Evolutionary conservation across 2,888 invertebrate species (phyloP).

Genomic region (Ichneumoninae sp.): DNA sequence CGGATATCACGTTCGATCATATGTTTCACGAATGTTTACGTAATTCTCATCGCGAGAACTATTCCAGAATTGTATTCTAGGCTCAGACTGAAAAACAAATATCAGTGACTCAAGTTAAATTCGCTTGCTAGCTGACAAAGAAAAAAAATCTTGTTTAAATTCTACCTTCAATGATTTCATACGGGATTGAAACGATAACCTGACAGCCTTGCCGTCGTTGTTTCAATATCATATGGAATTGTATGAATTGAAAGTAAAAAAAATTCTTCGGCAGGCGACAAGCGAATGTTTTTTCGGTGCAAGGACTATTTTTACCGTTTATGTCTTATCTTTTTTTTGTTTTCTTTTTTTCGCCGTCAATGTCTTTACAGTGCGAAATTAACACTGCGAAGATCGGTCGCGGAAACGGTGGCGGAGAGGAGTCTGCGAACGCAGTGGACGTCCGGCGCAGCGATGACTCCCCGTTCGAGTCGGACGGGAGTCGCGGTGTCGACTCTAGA

Average conservation of each 20-base stretch:
- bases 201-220: too few species aligned
- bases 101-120: too few species aligned
- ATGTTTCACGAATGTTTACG: neutral
- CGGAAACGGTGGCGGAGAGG: neutral
- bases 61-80: too few species aligned
- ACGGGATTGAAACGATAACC: too few species aligned
- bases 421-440: neutral
- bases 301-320: neutral
- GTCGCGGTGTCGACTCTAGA: constrained; percentile 5
- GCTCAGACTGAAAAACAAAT: too few species aligned
- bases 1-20: neutral
- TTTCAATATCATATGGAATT: too few species aligned
- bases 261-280: too few species aligned
- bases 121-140: too few species aligned
- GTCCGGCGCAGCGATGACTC: constrained; percentile 9
- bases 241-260: too few species aligned
- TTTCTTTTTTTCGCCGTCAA: neutral
- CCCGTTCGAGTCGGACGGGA: neutral
- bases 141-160: too few species aligned
- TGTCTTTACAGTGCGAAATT: neutral
- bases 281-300: too few species aligned
- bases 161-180: too few species aligned
- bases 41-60: neutral
- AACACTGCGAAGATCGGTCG: neutral
- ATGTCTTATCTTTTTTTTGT: neutral